Conservation (phyloP, 2,888 invertebrate genomes). For the Torymus aiolomorphi region DNA sequence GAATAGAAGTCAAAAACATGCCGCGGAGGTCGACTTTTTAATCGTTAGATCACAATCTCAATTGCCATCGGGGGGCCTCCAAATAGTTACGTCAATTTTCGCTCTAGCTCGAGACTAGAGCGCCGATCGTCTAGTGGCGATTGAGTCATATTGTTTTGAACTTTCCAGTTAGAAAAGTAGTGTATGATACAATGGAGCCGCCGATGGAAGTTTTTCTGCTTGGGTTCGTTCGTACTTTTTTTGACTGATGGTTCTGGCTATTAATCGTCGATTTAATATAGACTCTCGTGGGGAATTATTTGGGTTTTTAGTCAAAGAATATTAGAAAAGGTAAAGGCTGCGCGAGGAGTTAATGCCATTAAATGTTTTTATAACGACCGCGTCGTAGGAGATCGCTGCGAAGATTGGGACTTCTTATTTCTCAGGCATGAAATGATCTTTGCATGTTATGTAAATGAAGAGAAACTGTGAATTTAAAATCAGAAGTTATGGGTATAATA, state of each 20-base stretch:
- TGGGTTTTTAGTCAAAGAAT: too few relatives aligned
- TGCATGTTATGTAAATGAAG: neutral
- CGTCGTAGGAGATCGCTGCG: too few relatives aligned
- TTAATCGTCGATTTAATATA: too few relatives aligned
- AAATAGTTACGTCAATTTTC: constrained; percentile 37
- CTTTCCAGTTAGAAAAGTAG: constrained; percentile 13
- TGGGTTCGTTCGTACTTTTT: too few relatives aligned
- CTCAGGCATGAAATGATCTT: neutral
- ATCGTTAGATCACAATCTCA: constrained; percentile 38
- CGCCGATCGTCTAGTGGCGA: neutral
- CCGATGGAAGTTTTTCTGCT: constrained; percentile 10
- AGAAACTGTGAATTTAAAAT: constrained; percentile 3
- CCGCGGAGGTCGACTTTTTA: constrained; percentile 25
- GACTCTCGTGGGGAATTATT: too few relatives aligned
- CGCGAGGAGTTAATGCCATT: too few relatives aligned
- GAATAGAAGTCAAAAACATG: neutral
- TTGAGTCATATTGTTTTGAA: constrained; percentile 35
- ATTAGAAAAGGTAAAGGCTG: too few relatives aligned
- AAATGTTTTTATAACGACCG: too few relatives aligned
- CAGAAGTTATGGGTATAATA: neutral
- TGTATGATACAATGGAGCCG: neutral
- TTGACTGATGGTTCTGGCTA: too few relatives aligned
- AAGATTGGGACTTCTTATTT: too few relatives aligned
- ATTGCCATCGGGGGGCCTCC: constrained; percentile 19
- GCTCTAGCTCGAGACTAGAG: neutral